These are phyloP conservation scores for Melopsittacus undulatus DNA, from an alignment of 2,797 vertebrate species.

Conservation along the genomic window DNA sequence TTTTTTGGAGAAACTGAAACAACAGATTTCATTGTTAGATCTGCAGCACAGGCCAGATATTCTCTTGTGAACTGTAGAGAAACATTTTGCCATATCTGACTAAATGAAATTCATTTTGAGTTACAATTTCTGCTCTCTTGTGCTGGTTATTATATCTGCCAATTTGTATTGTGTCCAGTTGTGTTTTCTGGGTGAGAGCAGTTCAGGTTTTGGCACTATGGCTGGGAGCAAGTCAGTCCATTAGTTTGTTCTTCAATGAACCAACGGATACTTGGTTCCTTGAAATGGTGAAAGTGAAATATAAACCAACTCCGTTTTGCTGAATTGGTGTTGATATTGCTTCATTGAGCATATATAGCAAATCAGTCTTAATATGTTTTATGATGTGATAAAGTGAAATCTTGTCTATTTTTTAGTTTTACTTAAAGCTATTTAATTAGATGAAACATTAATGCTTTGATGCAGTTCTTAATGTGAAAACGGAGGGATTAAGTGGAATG, in stretches of 20 bases:
- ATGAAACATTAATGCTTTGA: not conserved
- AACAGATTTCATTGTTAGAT: not conserved
- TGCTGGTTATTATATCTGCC: not conserved
- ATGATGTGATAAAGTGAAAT: not conserved
- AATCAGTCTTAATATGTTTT: not conserved
- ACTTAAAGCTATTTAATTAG: not conserved
- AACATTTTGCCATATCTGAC: not conserved
- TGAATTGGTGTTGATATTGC: not conserved
- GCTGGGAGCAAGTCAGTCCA: not conserved
- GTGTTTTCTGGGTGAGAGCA: not conserved
- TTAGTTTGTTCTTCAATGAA: fast-evolving
- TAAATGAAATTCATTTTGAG: not conserved
- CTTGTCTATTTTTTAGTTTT: not conserved
- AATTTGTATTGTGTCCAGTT: fast-evolving
- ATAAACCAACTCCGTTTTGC: not conserved
- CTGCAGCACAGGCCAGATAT: not conserved
- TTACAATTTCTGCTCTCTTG: not conserved
- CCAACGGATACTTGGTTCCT: not conserved
- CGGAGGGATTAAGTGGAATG: not conserved
- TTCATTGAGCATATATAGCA: not conserved
- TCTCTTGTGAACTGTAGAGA: not conserved
- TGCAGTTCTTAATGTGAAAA: not conserved
- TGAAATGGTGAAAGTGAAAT: not conserved
- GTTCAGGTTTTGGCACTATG: not conserved
- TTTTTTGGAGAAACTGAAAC: not conserved